Evolutionary conservation across 2,888 invertebrate species (phyloP), one percentile per base, ranked within the genome.

Genomic region (Spilarctia lutea): DNA sequence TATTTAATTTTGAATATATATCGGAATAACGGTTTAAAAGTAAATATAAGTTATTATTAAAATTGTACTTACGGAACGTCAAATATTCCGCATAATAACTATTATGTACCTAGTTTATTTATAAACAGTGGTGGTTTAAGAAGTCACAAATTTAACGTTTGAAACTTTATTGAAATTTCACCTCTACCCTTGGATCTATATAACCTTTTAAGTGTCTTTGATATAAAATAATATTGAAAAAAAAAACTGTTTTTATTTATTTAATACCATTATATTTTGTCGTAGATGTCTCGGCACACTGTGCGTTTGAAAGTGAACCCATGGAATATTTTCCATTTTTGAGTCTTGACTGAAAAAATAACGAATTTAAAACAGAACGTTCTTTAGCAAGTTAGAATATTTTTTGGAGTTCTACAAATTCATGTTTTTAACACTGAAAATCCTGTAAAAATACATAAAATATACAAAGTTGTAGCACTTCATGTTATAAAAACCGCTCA

Each of bases 41-140:
- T 48, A 48, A 48, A 48, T 20, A 20, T 1, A 52, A 24, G 24
- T 24, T 52, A 52, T 24, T 52, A 52, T 24, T 35, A 35, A 39
- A 11, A 0, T 24, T 52, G 52, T 24, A 52, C 52, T 20, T 20
- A 24, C 8, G 52, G 24, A 24, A 20, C 20, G 52, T 52, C 6
- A 69, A 56, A 30, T 30, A 69, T 33, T 48, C 33, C 45, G 35
- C 30, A 60, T n/a, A n/a, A n/a, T 30, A 30, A 30, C 30, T 63
- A 18, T 60, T 27, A 1, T 48, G 8, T 52, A 52, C 8, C 20
- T 27, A 60, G 10, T 60, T 60, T 60, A 13, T 60, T 60, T 63
- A 7, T 63, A 30, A 63, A 63, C 63, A 63, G 63, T 63, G 63
- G 63, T 63, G 63, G 63, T 63, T 30, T 63, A 63, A 60, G n/a